These are phyloP conservation scores for Rhinoraja longicauda DNA, from an alignment of 2,797 vertebrate species.

Conservation along the genomic window DNA sequence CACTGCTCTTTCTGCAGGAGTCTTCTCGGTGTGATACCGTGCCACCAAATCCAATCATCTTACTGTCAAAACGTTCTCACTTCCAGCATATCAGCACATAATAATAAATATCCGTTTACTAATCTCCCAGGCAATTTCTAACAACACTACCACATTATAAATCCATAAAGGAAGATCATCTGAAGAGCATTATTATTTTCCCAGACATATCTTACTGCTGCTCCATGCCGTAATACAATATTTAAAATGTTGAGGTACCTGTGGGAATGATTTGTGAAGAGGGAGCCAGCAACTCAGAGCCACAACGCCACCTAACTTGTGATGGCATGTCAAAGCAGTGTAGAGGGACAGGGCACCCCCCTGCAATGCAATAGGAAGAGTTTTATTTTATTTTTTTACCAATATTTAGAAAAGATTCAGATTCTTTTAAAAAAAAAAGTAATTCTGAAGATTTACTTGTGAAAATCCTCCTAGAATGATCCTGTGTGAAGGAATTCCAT, in stretches of 20 bases:
- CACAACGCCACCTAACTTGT: slow-evolving; percentile 87
- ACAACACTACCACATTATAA: not conserved
- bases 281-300: slow-evolving; percentile 96
- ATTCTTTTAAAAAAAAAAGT: not conserved
- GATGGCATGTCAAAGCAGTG: slow-evolving; percentile 86
- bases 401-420: not conserved
- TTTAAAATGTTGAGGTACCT: slow-evolving; percentile 58
- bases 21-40: not conserved
- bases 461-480: slow-evolving; percentile 95
- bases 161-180: not conserved
- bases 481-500: slow-evolving; percentile 85
- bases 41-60: not conserved
- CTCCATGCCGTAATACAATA: not conserved
- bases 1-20: not conserved
- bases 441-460: slow-evolving; percentile 67
- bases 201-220: not conserved
- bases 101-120: not conserved
- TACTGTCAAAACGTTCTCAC: not conserved
- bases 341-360: slow-evolving; percentile 93
- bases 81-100: not conserved
- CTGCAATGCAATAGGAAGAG: slow-evolving; percentile 51
- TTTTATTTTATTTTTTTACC: not conserved
- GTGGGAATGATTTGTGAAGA: slow-evolving; percentile 83
- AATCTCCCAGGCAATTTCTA: not conserved
- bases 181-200: too few relatives aligned